Evolutionary conservation across 2,888 invertebrate genomes (phyloP).

Genomic region (Luperina nickerlii): DNA sequence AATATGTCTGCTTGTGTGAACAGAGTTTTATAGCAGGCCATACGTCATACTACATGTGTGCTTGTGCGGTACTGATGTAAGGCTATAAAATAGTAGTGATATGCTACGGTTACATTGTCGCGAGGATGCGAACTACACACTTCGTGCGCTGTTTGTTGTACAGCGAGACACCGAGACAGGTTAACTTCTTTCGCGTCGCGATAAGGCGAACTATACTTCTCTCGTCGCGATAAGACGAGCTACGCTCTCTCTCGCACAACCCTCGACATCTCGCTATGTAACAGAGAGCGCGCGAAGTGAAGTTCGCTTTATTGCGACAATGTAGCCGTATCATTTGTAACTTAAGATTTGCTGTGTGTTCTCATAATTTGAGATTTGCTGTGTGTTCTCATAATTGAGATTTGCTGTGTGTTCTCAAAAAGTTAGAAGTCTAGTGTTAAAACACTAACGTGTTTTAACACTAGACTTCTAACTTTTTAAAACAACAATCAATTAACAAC

Average conservation of each 20-base stretch:
- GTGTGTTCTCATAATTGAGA: neutral
- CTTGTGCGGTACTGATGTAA: neutral
- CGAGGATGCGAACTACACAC: neutral
- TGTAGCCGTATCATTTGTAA: neutral
- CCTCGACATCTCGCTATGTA: too few species aligned
- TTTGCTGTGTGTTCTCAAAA: neutral
- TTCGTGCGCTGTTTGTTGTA: too few species aligned
- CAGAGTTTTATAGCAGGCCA: slow-evolving; percentile 4
- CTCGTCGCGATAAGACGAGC: too few species aligned
- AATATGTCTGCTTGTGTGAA: slow-evolving; percentile 15
- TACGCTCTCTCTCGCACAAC: too few species aligned
- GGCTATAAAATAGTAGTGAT: neutral
- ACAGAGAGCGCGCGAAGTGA: too few species aligned
- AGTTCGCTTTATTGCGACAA: neutral
- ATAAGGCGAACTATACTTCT: too few species aligned
- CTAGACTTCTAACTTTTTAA: too few species aligned
- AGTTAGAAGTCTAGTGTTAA: neutral
- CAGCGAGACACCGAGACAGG: neutral
- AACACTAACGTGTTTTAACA: neutral
- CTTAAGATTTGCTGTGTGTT: neutral
- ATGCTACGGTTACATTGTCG: neutral
- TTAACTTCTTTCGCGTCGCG: neutral
- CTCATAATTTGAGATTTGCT: neutral
- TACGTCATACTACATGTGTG: neutral
- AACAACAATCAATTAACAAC: too few species aligned